Conservation (phyloP, 2,888 invertebrate species). For the Pachydiplax longipennis region DNA sequence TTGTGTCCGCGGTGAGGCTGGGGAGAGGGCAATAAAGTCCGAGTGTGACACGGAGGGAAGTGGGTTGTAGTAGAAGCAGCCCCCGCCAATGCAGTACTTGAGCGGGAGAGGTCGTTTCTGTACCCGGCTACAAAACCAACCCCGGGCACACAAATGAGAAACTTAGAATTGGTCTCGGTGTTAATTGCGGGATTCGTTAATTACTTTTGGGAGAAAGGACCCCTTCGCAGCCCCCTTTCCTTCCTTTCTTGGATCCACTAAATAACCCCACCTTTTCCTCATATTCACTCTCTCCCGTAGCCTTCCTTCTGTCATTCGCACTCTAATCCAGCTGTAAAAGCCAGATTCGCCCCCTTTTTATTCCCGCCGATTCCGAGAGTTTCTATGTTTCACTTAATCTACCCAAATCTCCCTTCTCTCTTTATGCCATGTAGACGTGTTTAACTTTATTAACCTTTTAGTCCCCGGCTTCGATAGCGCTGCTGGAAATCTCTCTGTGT, state of each 20-base stretch:
- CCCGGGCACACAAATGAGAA: neutral
- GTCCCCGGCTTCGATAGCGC: neutral
- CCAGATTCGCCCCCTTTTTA: neutral
- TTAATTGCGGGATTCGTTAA: slow-evolving; percentile 21
- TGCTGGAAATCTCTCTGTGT: too few species aligned
- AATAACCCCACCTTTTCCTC: neutral
- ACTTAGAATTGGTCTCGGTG: neutral
- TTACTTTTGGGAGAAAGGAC: neutral
- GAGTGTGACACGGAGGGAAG: neutral
- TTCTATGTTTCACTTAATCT: too few species aligned
- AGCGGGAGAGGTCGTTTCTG: neutral
- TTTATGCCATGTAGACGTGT: neutral
- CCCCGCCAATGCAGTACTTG: neutral
- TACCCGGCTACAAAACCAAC: neutral
- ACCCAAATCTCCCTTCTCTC: neutral
- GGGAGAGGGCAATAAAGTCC: neutral
- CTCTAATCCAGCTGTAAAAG: neutral
- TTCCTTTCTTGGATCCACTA: neutral
- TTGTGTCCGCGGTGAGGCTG: neutral
- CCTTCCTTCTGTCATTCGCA: neutral
- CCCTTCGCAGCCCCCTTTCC: neutral
- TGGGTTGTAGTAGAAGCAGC: neutral
- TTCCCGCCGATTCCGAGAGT: neutral
- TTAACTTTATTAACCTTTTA: neutral
- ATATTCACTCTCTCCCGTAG: neutral